Base-by-base conservation (phyloP, 2,113 vertebrate species). In the Corythaeola cristata region DNA sequence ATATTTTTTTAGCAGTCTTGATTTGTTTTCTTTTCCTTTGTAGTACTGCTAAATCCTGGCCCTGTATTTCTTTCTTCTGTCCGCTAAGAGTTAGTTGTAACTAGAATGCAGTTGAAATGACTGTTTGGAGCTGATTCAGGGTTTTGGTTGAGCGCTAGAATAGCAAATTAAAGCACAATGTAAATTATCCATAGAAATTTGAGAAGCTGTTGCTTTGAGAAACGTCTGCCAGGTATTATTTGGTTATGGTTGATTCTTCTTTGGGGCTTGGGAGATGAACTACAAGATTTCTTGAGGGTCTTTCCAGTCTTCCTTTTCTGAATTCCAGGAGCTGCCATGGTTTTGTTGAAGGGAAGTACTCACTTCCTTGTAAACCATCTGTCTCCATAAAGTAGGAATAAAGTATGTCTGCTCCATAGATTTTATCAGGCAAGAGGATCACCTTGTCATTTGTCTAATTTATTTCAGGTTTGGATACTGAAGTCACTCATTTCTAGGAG, bases 21-120 rank as follows among this genome's bases (percentile, higher is more conserved):
- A 56, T 94, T 55, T 73, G 59, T 86, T 94, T 91, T 72, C 39
- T 58, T 85, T 85, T 81, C 35, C 28, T 75, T 55, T 90, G 74
- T 67, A 67, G 30, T 32, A 9, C 75, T 86, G 18, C 55, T 93
- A 23, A 85, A 58, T 59, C 50, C 73, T 47, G 20, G 32, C 64
- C 26, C 30, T 64, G 37, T 50, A 3, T 82, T 71, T 50, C 74
- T 82, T 82, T 73, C 50, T 91, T 56, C 33, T 74, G 13, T 66
- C 41, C 20, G 9, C 73, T 71, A 33, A n/a, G 76, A 87, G 35
- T 53, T 77, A 33, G 78, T 68, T 77, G 33, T 56, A 73, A 84
- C 81, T 81, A n/a, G 80, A 76, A 37, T 2, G 45, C 60, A 33
- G 74, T 78, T 90, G 20, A 62, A 74, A 63, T 67, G 49, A 62